Conservation (phyloP, 2,888 invertebrate genomes). For the Trissolcus japonicus region DNA sequence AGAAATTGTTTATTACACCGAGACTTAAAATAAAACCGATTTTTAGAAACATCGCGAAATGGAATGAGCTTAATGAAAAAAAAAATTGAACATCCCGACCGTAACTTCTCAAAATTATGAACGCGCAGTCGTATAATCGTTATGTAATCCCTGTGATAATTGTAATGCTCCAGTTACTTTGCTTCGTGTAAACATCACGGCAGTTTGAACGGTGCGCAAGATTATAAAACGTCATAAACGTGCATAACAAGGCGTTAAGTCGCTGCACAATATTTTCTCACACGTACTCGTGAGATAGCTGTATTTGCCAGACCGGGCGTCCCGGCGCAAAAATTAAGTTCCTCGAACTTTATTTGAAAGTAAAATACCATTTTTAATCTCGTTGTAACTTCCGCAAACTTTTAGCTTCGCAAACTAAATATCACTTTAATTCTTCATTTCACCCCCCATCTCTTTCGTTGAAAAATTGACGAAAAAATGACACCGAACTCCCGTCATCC, state of each 20-base stretch:
- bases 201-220: constrained; percentile 10
- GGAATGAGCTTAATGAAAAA: too few relatives aligned
- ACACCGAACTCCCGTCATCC: constrained; percentile 14
- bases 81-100: too few relatives aligned
- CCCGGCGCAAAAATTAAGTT: constrained; percentile 26
- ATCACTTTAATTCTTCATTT: constrained; percentile 6
- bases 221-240: constrained; percentile 39
- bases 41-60: too few relatives aligned
- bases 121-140: constrained; percentile 28
- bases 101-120: too few relatives aligned
- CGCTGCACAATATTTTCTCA: constrained; percentile 29
- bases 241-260: constrained; percentile 32
- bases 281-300: constrained; percentile 27
- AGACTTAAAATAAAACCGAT: too few relatives aligned
- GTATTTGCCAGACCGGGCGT: constrained; percentile 25
- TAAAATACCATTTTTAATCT: constrained; percentile 37
- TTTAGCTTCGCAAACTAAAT: constrained; percentile 25
- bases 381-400: constrained; percentile 28
- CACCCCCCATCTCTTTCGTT: background rate
- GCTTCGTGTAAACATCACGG: constrained; percentile 11
- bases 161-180: constrained; percentile 30
- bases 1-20: too few relatives aligned
- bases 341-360: constrained; percentile 27
- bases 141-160: constrained; percentile 30
- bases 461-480: constrained; percentile 8